Percentiles rank a stretch among this genome's conserved stretches.
Conservation (phyloP, 2,888 invertebrate species). For the Branchipolynoe longqiensis region DNA sequence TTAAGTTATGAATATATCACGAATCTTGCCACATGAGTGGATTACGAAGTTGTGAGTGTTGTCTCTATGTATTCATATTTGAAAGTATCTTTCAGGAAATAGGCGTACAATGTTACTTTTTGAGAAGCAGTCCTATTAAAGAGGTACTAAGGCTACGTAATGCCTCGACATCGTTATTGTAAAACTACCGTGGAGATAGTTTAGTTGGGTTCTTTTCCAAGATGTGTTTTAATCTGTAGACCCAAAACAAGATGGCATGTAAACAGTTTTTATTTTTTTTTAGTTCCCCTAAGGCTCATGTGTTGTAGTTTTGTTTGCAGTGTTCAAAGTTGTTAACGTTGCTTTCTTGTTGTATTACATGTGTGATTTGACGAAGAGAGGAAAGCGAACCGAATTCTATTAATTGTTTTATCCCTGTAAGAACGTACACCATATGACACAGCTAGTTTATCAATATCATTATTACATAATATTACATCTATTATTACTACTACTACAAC, state of each 20-base stretch:
- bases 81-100: constrained; percentile 57
- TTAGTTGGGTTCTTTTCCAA: constrained; percentile 50
- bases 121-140: background rate
- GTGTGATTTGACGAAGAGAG: constrained; percentile 41
- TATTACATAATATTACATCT: constrained; percentile 25
- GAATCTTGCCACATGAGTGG: constrained; percentile 53
- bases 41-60: constrained; percentile 50
- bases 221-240: constrained; percentile 56
- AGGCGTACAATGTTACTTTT: constrained; percentile 31
- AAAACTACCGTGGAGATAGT: constrained; percentile 11
- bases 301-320: constrained; percentile 61
- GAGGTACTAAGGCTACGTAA: constrained; percentile 27
- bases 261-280: too few relatives aligned
- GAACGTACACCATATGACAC: constrained; percentile 45
- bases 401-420: constrained; percentile 38
- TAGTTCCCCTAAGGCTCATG: too few relatives aligned
- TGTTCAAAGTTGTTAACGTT: constrained; percentile 61
- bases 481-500: constrained; percentile 36
- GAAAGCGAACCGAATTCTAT: constrained; percentile 10
- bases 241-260: constrained; percentile 55
- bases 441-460: constrained; percentile 50
- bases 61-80: constrained; percentile 36
- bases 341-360: constrained; percentile 58
- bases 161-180: constrained; percentile 17
- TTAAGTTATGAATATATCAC: constrained; percentile 45